Base-by-base conservation (phyloP, 2,113 vertebrate genomes). In the Periophthalmus modestus region DNA sequence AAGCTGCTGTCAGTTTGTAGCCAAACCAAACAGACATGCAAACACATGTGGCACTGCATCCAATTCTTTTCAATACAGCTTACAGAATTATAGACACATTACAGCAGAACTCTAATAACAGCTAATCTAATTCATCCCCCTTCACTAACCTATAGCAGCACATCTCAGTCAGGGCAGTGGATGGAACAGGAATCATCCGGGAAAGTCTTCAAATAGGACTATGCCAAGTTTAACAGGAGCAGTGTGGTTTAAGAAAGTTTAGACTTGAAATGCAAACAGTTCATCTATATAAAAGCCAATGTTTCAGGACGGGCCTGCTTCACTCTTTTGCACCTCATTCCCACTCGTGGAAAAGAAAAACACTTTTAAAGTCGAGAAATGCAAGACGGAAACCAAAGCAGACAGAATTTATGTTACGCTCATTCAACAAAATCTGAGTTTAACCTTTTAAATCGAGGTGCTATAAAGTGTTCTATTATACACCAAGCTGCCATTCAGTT, bases 11-110 rank as follows among this genome's bases (percentile, higher is more conserved):
- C 90, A 90, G 83, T 85, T 85, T 85, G 81, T 90, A 94, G 93
- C 95, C 94, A 97, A 95, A 94, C 90, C 91, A 94, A 95, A 95
- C 92, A 94, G 93, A 93, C 94, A 94, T 92, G 94, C 94, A 95
- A 94, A 95, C 89, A 94, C 91, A 94, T 88, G 90, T 89, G 83
- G 82, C 79, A 75, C 75, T 85, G 75, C 4, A 83, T 88, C 89
- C 92, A 90, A 82, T 91, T 89, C 89, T 86, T 90, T 91, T 86
- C 89, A 86, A 84, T 90, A 62, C 85, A 85, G 78, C 79, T 85
- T 72, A 21, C 9, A 82, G 65, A 87, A 88, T 85, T 84, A 82
- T 68, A 34, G 80, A 72, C 57, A 82, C 77, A 84, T 87, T 84
- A 81, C 72, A 72, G 57, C 57, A 24, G 24, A 59, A 59, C 24